Evolutionary conservation across 2,888 invertebrate genomes (phyloP).

Genomic region (Drosophila tanythrix): DNA sequence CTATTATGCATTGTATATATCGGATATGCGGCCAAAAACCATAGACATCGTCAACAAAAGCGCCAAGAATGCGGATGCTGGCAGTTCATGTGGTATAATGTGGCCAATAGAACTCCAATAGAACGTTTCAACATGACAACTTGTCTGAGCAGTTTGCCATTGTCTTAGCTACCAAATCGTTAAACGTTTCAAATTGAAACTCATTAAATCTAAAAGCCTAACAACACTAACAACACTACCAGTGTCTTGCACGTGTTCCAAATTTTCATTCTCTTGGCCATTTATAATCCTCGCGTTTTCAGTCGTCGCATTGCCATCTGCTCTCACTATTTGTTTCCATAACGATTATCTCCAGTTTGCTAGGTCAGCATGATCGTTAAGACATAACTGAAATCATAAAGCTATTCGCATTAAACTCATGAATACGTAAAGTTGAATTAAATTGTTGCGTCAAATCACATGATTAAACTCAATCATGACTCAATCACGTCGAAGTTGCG

Average conservation of each 20-base stretch:
- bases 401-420: conserved; percentile 15
- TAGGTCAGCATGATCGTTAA: neutral
- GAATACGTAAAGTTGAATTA: conserved; percentile 14
- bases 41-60: conserved; percentile 4
- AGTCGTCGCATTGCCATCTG: neutral
- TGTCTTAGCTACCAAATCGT: neutral
- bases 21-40: conserved; percentile 19
- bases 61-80: conserved; percentile 32
- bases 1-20: conserved; percentile 2
- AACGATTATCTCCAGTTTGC: neutral
- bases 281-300: neutral
- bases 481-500: neutral
- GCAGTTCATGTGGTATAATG: neutral
- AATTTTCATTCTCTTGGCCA: neutral
- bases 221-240: neutral
- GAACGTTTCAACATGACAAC: neutral
- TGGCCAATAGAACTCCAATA: too few species aligned
- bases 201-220: neutral
- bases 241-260: neutral
- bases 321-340: neutral
- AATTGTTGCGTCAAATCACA: neutral
- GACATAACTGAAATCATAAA: conserved; percentile 20
- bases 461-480: neutral
- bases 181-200: neutral
- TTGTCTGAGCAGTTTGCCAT: neutral